Percentiles rank a stretch among this genome's conserved stretches.
phyloP scores from a whole-genome alignment of 2,113 vertebrate genomes.

The Lepus europaeus region DNA sequence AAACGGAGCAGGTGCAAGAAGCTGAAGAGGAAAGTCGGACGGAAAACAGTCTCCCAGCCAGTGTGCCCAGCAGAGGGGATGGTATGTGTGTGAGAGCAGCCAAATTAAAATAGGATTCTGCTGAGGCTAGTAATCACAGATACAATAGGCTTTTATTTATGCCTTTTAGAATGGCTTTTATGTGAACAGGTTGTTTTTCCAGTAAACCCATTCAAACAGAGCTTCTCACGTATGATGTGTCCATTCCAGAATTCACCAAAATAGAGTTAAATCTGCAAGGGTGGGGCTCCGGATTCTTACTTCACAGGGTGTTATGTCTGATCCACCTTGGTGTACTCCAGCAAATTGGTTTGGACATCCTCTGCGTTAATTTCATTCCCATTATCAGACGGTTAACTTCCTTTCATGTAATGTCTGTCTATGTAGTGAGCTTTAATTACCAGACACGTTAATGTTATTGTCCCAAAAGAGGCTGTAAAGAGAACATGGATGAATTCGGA shows the following conservation, averaged over 20 bases:
- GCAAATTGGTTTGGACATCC: neutral
- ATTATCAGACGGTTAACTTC: neutral
- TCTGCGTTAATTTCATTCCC: neutral
- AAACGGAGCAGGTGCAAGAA: constrained; percentile 86
- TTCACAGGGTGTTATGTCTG: neutral
- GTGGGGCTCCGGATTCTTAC: neutral
- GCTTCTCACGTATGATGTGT: neutral
- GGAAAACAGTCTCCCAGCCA: constrained; percentile 80
- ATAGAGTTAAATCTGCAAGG: neutral
- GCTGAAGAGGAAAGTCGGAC: constrained; percentile 85
- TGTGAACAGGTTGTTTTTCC: neutral
- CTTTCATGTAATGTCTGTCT: neutral
- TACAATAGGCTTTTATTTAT: neutral
- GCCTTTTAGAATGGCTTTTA: neutral
- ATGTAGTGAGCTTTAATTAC: neutral
- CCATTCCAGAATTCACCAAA: neutral
- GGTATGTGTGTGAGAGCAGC: constrained; percentile 80
- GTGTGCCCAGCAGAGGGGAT: constrained; percentile 86
- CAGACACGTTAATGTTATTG: neutral
- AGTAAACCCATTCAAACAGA: neutral
- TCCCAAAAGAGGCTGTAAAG: neutral
- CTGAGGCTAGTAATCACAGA: neutral
- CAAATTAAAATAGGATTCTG: neutral
- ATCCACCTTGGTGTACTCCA: neutral
- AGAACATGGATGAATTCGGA: neutral